phyloP scores from a whole-genome alignment of 2,797 vertebrate genomes.

The Microcaecilia unicolor region DNA sequence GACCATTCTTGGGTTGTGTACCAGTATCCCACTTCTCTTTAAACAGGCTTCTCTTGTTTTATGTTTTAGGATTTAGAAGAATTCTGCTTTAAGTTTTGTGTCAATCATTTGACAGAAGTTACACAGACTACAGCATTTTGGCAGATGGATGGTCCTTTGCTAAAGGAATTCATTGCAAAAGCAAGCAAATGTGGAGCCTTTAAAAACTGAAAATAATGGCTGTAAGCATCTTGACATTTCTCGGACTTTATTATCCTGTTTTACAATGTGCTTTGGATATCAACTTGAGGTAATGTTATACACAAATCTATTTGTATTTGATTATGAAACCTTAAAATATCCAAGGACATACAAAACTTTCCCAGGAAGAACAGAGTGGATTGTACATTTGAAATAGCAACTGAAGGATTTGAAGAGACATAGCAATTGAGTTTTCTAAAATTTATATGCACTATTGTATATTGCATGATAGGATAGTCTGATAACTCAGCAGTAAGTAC shows the following conservation, averaged over 20 bases:
- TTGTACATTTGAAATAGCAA: too few relatives aligned
- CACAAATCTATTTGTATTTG: not conserved
- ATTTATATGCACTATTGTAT: too few relatives aligned
- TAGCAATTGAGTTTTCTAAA: too few relatives aligned
- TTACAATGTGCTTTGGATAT: not conserved
- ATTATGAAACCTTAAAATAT: not conserved
- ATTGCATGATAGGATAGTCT: too few relatives aligned
- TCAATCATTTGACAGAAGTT: conserved; percentile 94
- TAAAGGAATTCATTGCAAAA: conserved; percentile 93
- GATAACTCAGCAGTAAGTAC: too few relatives aligned
- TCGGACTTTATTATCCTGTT: not conserved
- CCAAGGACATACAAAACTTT: too few relatives aligned
- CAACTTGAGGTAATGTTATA: not conserved
- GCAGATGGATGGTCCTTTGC: conserved; percentile 88
- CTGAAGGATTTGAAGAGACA: too few relatives aligned
- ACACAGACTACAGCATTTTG: conserved; percentile 92
- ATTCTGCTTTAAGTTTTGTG: conserved; percentile 97
- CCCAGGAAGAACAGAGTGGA: too few relatives aligned
- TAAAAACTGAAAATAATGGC: conserved; percentile 73
- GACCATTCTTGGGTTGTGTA: too few relatives aligned
- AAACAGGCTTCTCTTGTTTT: conserved; percentile 13
- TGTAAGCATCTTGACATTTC: conserved; percentile 5
- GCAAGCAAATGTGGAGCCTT: conserved; percentile 96
- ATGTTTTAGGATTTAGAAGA: conserved; percentile 87
- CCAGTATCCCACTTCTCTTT: too few relatives aligned